Conservation (phyloP, 2,113 vertebrate species). For the Garra rufa region DNA sequence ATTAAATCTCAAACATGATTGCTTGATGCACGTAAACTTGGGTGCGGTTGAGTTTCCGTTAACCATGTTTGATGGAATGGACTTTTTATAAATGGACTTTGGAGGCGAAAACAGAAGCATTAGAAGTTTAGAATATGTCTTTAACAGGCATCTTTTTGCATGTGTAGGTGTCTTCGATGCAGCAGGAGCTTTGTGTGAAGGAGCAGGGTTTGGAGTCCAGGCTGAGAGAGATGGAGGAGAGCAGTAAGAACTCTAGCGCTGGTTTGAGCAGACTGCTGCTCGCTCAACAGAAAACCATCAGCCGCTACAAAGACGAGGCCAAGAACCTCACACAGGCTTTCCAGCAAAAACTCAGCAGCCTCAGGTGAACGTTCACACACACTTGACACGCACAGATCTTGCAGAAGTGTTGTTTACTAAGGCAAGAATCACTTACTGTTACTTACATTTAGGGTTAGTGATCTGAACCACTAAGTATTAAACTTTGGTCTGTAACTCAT, state of each 20-base stretch:
- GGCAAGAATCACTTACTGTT: neutral
- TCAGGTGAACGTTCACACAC: constrained; percentile 76
- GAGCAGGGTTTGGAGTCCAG: constrained; percentile 82
- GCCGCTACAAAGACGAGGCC: constrained; percentile 88
- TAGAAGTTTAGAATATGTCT: no score
- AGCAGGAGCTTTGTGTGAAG: constrained; percentile 86
- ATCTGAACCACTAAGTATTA: neutral
- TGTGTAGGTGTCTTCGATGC: constrained; percentile 86
- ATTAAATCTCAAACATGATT: no score
- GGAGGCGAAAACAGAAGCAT: no score
- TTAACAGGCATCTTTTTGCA: neutral
- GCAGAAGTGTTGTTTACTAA: neutral
- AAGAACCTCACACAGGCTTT: constrained; percentile 80
- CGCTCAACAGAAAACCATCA: constrained; percentile 86
- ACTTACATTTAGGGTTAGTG: neutral
- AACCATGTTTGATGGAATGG: neutral
- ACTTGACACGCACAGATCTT: neutral
- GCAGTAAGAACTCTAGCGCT: constrained; percentile 75
- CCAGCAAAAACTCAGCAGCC: constrained; percentile 78
- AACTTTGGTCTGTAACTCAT: neutral
- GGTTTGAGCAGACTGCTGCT: constrained; percentile 85
- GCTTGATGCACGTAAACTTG: no score
- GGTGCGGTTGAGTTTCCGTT: no score
- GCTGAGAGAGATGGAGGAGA: constrained; percentile 87
- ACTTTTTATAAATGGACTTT: no score